Evolutionary conservation across 2,113 vertebrate genomes (phyloP).

Genomic region (Gallinago jamesoni): DNA sequence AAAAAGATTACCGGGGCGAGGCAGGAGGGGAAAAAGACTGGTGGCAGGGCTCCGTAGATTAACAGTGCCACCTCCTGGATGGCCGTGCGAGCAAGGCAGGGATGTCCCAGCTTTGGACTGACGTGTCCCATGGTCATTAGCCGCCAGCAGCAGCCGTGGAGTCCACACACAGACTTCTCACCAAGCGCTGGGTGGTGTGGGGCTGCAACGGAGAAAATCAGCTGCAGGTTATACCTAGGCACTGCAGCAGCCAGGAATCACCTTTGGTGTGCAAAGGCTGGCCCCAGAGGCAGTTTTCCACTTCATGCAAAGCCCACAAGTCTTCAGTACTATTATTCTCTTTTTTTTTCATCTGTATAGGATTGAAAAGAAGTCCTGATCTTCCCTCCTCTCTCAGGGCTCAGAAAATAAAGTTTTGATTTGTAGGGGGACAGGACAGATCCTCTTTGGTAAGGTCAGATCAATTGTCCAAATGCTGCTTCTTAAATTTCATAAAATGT

Average conservation of each 20-base stretch:
- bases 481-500: neutral
- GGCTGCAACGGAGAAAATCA: neutral
- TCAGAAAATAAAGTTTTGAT: neutral
- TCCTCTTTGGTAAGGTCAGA: neutral
- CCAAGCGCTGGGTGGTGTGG: accelerated
- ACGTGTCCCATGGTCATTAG: neutral
- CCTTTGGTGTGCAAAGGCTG: neutral
- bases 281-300: neutral
- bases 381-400: accelerated
- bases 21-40: accelerated
- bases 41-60: neutral
- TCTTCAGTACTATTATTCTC: neutral
- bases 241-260: neutral
- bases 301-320: neutral
- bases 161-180: accelerated
- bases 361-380: neutral
- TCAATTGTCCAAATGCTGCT: neutral
- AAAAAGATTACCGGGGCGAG: neutral
- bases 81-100: neutral
- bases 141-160: accelerated
- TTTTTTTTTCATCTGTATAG: neutral
- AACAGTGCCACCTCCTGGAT: constrained; percentile 71
- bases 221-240: neutral
- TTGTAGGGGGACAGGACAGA: neutral
- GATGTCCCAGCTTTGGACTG: neutral